Conservation (phyloP, 1,140 invertebrate species). For the Euglossa dilemma region DNA sequence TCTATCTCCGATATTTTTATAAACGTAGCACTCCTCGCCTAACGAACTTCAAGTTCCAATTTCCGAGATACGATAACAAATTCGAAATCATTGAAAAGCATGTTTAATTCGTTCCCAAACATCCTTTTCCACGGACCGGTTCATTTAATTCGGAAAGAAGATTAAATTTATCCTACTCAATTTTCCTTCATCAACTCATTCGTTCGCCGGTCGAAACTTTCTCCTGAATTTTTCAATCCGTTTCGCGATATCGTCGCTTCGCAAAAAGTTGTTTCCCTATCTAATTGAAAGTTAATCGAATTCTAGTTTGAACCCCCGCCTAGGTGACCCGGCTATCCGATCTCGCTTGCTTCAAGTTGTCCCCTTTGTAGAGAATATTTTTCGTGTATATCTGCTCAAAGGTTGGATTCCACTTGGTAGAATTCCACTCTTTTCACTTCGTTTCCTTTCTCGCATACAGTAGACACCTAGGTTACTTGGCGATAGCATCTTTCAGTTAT, state of each 20-base stretch:
- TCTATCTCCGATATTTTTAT: no score
- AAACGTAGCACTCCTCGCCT: background rate
- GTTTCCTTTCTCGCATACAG: no score
- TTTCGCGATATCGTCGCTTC: background rate
- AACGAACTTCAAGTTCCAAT: background rate
- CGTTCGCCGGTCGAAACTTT: background rate
- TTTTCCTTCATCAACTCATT: background rate
- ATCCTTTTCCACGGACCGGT: background rate
- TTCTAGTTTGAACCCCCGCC: background rate
- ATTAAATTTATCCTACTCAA: conserved; percentile 17
- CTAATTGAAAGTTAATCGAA: conserved; percentile 5
- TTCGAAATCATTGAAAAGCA: background rate
- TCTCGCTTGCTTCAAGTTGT: background rate
- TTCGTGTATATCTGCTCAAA: no score
- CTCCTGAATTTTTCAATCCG: conserved; percentile 6
- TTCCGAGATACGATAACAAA: background rate
- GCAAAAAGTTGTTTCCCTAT: background rate
- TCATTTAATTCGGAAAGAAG: background rate
- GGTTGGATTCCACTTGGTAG: no score
- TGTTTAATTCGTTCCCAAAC: background rate
- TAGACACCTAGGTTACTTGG: no score
- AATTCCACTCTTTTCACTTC: no score
- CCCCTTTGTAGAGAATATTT: background rate
- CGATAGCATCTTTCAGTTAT: no score
- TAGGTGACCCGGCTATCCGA: background rate